Percentiles rank a stretch among this genome's conserved stretches.
These are phyloP conservation scores for Odontocolon sp. DNA, from an alignment of 2,888 invertebrate species.

Conservation along the genomic window DNA sequence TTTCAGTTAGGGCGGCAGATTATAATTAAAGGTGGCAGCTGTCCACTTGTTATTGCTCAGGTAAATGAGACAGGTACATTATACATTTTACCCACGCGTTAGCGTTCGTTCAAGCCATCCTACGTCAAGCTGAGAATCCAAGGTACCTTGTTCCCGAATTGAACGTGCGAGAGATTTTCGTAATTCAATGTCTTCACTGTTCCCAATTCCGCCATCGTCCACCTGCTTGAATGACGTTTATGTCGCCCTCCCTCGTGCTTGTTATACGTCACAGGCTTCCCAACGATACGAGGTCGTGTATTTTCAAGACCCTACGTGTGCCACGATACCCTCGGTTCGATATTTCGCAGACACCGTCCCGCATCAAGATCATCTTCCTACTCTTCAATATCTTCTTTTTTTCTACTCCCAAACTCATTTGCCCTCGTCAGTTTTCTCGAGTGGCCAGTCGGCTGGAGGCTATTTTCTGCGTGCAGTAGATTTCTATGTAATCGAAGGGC, in stretches of 20 bases:
- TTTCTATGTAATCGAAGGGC: slow-evolving; percentile 20
- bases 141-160: slow-evolving; percentile 44
- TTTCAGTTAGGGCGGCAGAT: background rate
- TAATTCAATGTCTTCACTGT: slow-evolving; percentile 38
- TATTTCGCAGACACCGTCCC: slow-evolving; percentile 49
- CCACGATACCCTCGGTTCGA: slow-evolving; percentile 22
- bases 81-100: background rate
- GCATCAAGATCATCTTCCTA: slow-evolving; percentile 32
- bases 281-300: slow-evolving; percentile 59
- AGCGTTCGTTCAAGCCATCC: background rate
- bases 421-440: slow-evolving; percentile 51
- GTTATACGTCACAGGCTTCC: slow-evolving; percentile 54
- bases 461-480: slow-evolving; percentile 45
- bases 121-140: slow-evolving; percentile 4
- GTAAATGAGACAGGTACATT: background rate
- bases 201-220: slow-evolving; percentile 31
- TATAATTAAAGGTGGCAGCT: background rate
- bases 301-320: slow-evolving; percentile 53
- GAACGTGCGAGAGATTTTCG: slow-evolving; percentile 39
- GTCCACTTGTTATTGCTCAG: background rate
- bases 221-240: slow-evolving; percentile 47
- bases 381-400: slow-evolving; percentile 17
- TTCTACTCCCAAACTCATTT: slow-evolving; percentile 38
- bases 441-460: slow-evolving; percentile 52
- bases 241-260: slow-evolving; percentile 8